A percentile compares a stretch with the other conserved stretches of the same genome.
phyloP scores from a whole-genome alignment of 2,113 vertebrate genomes.

The Pachypanchax playfairii region DNA sequence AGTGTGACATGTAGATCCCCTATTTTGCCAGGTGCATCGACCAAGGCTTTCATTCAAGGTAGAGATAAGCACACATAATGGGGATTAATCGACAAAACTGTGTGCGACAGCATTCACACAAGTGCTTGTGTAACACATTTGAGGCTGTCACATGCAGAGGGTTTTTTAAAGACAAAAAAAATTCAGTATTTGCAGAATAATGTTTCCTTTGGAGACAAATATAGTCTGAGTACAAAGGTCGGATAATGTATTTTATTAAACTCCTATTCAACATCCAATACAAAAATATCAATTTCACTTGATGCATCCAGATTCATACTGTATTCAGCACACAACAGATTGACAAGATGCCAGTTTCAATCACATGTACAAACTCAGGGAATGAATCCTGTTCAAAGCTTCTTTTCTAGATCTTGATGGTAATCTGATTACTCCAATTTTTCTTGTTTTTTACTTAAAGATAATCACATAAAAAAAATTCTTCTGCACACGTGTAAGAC shows the following conservation, averaged over 20 bases:
- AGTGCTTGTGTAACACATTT: conserved; percentile 35
- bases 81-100: conserved; percentile 47
- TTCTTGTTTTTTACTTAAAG: no score
- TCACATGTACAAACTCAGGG: no score
- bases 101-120: conserved; percentile 34
- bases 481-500: no score
- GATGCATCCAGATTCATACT: conserved; percentile 33
- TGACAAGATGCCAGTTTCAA: conserved; percentile 17
- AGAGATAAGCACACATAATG: conserved; percentile 51
- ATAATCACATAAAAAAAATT: no score
- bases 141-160: conserved; percentile 22
- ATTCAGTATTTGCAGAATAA: conserved; percentile 9
- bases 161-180: background rate
- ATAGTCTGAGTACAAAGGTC: background rate
- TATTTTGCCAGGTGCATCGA: conserved; percentile 41
- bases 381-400: no score
- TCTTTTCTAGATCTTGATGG: no score
- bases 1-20: conserved; percentile 38
- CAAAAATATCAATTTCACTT: conserved; percentile 42
- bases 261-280: conserved; percentile 15
- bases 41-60: conserved; percentile 46
- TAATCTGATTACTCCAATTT: no score
- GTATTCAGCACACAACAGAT: conserved; percentile 30
- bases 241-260: conserved; percentile 29
- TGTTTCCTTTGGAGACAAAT: conserved; percentile 27